Conservation (phyloP, 2,113 vertebrate species). For the Hemichromis elongatus region DNA sequence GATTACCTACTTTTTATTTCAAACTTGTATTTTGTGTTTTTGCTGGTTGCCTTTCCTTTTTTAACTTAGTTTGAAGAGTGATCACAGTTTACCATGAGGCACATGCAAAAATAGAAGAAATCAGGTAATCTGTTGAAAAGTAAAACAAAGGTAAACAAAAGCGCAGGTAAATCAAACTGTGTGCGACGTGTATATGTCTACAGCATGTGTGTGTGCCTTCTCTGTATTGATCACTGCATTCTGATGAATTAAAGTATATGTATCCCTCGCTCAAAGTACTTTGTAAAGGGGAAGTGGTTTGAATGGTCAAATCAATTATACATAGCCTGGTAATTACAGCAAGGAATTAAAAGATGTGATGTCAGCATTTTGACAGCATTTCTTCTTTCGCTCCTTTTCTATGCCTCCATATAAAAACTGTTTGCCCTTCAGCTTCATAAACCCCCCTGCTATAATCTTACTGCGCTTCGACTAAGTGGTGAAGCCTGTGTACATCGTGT, state of each 20-base stretch:
- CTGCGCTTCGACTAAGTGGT: conserved; percentile 38
- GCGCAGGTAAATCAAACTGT: background rate
- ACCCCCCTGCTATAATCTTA: conserved; percentile 27
- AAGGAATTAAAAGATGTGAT: conserved; percentile 72
- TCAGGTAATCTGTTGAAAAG: background rate
- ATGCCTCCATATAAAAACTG: conserved; percentile 22
- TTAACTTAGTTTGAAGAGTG: background rate
- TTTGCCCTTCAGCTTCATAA: conserved; percentile 36
- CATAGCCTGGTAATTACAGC: conserved; percentile 74
- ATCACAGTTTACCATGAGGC: background rate
- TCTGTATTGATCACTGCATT: conserved; percentile 45
- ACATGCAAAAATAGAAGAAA: background rate
- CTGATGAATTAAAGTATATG: conserved; percentile 64
- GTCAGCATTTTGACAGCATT: conserved; percentile 63
- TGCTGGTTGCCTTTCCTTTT: background rate
- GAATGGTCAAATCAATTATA: conserved; percentile 72
- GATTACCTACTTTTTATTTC: background rate
- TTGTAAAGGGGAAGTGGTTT: conserved; percentile 69
- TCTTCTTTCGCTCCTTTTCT: background rate
- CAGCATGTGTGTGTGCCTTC: background rate
- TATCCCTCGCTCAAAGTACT: conserved; percentile 51
- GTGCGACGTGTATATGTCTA: background rate
- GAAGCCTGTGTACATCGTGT: conserved; percentile 27
- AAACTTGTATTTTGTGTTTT: background rate
- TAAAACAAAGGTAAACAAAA: background rate